phyloP scores from a whole-genome alignment of 2,888 invertebrate species.

The Amphimallon solstitiale region DNA sequence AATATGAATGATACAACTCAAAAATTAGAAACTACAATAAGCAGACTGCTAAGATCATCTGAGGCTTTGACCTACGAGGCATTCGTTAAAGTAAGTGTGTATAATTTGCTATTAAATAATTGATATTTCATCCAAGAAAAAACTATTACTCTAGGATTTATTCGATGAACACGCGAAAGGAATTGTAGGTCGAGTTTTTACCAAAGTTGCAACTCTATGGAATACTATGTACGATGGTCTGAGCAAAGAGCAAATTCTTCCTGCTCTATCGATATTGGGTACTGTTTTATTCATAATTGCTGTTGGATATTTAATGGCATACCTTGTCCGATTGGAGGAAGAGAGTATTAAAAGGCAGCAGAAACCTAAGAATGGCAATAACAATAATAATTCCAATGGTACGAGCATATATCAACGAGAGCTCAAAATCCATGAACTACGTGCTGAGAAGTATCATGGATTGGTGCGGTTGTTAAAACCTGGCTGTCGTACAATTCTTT shows the following conservation, averaged over 20 bases:
- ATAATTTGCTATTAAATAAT: neutral
- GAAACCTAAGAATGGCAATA: conserved; percentile 64
- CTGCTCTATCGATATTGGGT: conserved; percentile 80
- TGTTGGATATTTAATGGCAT: conserved; percentile 87
- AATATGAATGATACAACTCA: conserved; percentile 77
- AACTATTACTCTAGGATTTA: conserved; percentile 68
- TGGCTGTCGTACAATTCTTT: conserved; percentile 91
- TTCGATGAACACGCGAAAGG: conserved; percentile 83
- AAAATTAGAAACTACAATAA: conserved; percentile 77
- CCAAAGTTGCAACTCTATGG: conserved; percentile 72
- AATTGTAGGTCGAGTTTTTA: conserved; percentile 75
- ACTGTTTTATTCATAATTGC: conserved; percentile 81
- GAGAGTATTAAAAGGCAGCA: conserved; percentile 66
- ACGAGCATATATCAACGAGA: conserved; percentile 67
- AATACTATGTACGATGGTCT: conserved; percentile 79
- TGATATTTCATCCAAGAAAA: neutral
- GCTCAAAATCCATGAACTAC: conserved; percentile 87
- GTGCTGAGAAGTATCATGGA: conserved; percentile 95
- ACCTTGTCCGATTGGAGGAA: conserved; percentile 77
- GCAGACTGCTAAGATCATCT: conserved; percentile 75
- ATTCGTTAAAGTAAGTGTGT: conserved; percentile 72
- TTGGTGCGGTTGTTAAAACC: conserved; percentile 92
- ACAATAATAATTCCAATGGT: conserved; percentile 54
- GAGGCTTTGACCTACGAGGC: conserved; percentile 83
- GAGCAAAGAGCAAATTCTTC: conserved; percentile 80